These are phyloP conservation scores for Vipera latastei DNA, from an alignment of 2,797 vertebrate species.

Conservation along the genomic window DNA sequence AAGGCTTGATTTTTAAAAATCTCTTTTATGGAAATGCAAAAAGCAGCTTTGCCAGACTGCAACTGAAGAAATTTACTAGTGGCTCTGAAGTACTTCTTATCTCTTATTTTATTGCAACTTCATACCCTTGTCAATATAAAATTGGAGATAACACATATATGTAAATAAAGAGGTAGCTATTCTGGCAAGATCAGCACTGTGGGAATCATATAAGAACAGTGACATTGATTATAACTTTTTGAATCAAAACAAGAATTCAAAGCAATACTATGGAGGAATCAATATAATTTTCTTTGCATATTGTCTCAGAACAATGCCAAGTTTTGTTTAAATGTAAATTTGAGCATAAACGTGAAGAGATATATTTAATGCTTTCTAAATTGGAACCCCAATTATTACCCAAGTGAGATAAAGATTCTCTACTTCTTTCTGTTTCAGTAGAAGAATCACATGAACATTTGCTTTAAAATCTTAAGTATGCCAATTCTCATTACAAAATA, in stretches of 20 bases:
- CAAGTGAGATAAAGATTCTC: background rate
- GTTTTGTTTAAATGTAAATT: background rate
- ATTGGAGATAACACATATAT: background rate
- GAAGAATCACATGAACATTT: background rate
- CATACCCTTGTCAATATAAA: background rate
- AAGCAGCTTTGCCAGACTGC: background rate
- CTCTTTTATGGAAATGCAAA: background rate
- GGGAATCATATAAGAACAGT: background rate
- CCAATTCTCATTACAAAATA: background rate
- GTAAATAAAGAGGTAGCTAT: background rate
- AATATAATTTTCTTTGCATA: background rate
- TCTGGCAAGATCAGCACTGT: background rate
- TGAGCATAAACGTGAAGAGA: background rate
- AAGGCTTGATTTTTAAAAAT: background rate
- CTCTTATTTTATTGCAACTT: background rate
- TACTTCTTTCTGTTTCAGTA: background rate
- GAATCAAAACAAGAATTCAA: background rate
- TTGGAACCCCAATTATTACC: background rate
- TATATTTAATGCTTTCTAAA: background rate
- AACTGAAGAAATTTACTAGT: background rate
- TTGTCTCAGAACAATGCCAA: background rate
- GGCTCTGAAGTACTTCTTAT: background rate
- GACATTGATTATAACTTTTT: background rate
- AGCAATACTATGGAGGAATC: background rate
- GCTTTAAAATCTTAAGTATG: background rate